Base-by-base conservation (phyloP, 2,113 vertebrate genomes). In the Lophius piscatorius region DNA sequence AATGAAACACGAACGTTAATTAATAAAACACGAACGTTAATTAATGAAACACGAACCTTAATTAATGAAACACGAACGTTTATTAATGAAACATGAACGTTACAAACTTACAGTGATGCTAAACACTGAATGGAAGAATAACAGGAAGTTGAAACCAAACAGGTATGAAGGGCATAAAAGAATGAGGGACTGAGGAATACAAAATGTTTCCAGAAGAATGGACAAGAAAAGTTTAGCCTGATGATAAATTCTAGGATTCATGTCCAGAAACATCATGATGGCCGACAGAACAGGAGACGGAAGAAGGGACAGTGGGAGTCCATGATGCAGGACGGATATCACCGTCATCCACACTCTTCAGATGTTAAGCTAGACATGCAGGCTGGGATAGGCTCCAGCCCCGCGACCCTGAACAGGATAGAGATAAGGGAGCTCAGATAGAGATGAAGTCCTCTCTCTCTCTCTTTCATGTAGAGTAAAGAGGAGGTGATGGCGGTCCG, bases 401-500 rank as follows among this genome's bases (percentile, higher is more conserved):
- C n/a, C n/a, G n/a, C n/a, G n/a, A n/a, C n/a, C n/a, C n/a, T n/a
- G n/a, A n/a, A n/a, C n/a, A n/a, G n/a, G n/a, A n/a, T n/a, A n/a
- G n/a, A n/a, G n/a, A n/a, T n/a, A n/a, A n/a, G n/a, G n/a, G n/a
- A n/a, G n/a, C n/a, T n/a, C n/a, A n/a, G n/a, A n/a, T n/a, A n/a
- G n/a, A n/a, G n/a, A n/a, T n/a, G n/a, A n/a, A n/a, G n/a, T n/a
- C 39, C n/a, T 34, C 21, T 5, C n/a, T 16, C 29, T 26, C 18
- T 9, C 16, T 44, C 8, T 16, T 22, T 9, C 29, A 10, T 26
- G 2, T 16, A 98, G 96, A 95, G 91, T 85, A 98, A 97, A 88
- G 95, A 98, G 83, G 94, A 96, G 56, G 94, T 97, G 88, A 97
- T 98, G 95, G 94, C 94, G 0, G 94, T 93, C 39, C 89, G 95